Evolutionary conservation across 2,113 vertebrate species (phyloP), one percentile per base, ranked within the genome.

Genomic region (Charadrius vociferus): DNA sequence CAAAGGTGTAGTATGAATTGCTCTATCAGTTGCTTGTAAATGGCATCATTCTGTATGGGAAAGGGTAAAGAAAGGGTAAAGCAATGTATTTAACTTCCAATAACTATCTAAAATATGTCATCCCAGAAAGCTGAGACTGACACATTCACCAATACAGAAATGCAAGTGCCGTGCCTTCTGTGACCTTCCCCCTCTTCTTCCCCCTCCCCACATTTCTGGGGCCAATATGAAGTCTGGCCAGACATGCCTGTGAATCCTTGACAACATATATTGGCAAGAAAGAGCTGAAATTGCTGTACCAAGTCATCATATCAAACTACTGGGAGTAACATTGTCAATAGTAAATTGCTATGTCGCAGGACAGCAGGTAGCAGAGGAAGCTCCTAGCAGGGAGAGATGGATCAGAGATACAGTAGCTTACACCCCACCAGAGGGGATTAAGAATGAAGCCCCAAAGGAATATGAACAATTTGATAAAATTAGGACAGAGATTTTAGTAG

Each of bases 11-110:
- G 45, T 72, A 91, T 56, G 82, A 96, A 92, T 86, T 93, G 36
- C 30, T 92, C 73, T 91, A 86, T 96, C 91, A 90, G 93, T 92
- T 93, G 32, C 77, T 94, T 95, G 80, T 91, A 96, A 97, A 93
- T 95, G 71, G 62, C 90, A 91, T 78, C 20, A 59, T 82, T 85
- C 70, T 68, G 47, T 89, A 92, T 61, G 30, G 52, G 73, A 93
- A 93, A 93, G 94, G 74, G 92, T 93, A 96, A 87, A 95, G 84
- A 97, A 95, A 95, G 83, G 62, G 82, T 95, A 95, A 92, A 94
- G 47, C 73, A 85, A 93, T 83, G 91, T 49, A 93, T 93, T 95
- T 97, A 92, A 92, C 52, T 96, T 95, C 55, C 67, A 91, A 47
- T 66, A 80, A 67, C n/a, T 66, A 80, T 65, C 79, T 81, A 84